A percentile compares a stretch with the other conserved stretches of the same genome.
Conservation (phyloP, 2,888 invertebrate genomes). For the Cheilosia variabilis region DNA sequence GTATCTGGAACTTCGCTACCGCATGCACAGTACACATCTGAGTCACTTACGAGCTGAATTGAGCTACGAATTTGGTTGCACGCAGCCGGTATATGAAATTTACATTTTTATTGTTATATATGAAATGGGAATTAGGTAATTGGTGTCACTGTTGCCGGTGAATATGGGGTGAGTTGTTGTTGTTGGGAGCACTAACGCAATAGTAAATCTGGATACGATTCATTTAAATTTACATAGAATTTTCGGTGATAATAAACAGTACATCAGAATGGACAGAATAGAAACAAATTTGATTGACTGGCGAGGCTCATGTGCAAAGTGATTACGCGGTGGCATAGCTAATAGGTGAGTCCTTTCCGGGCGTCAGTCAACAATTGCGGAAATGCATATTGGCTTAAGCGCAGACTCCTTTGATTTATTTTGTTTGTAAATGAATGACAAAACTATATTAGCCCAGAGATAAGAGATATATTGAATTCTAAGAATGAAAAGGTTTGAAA, state of each 20-base stretch:
- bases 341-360: too few relatives aligned
- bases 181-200: conserved; percentile 5
- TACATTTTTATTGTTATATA: conserved; percentile 54
- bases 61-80: conserved; percentile 35
- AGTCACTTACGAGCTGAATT: conserved; percentile 34
- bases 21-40: conserved; percentile 27
- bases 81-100: conserved; percentile 44
- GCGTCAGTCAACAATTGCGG: too few relatives aligned
- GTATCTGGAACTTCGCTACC: conserved; percentile 53
- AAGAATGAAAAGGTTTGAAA: too few relatives aligned
- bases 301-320: too few relatives aligned
- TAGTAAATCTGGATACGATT: not conserved
- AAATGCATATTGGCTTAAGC: too few relatives aligned
- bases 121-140: conserved; percentile 46
- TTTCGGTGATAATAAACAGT: not conserved
- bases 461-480: too few relatives aligned
- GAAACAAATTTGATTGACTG: too few relatives aligned
- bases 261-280: too few relatives aligned
- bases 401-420: too few relatives aligned
- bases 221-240: not conserved
- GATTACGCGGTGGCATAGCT: too few relatives aligned
- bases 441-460: too few relatives aligned
- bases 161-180: not conserved
- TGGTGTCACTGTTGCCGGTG: conserved; percentile 43
- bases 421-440: too few relatives aligned